Percentiles rank a stretch among this genome's conserved stretches.
These are phyloP conservation scores for Oreochromis mossambicus DNA, from an alignment of 2,797 vertebrate genomes.

Conservation along the genomic window DNA sequence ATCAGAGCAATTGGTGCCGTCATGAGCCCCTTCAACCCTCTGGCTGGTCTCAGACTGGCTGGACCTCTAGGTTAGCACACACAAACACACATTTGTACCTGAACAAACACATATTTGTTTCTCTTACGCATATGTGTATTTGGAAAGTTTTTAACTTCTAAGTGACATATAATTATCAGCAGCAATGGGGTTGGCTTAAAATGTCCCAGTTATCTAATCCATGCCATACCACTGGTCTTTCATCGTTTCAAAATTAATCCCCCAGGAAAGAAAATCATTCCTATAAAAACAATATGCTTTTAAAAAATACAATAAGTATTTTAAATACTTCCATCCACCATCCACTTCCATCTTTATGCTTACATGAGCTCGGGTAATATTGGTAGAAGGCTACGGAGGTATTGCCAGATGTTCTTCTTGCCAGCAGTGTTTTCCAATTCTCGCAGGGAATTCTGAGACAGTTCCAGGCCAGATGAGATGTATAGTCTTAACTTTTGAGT, in stretches of 20 bases:
- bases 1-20: conserved; percentile 88
- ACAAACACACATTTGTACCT: background rate
- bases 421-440: background rate
- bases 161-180: background rate
- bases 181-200: background rate
- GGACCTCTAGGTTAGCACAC: conserved; percentile 85
- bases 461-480: background rate
- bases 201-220: background rate
- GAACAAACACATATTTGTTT: background rate
- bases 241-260: background rate
- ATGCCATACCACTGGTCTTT: background rate
- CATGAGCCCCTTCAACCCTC: conserved; percentile 90
- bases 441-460: background rate
- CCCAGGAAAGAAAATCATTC: background rate
- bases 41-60: conserved; percentile 89
- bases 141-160: background rate
- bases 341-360: background rate
- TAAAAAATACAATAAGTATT: background rate
- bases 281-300: background rate
- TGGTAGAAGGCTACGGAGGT: background rate
- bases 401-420: background rate
- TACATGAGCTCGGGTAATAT: background rate
- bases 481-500: background rate
- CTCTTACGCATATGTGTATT: rapidly evolving
- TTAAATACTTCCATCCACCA: background rate